Evolutionary conservation across 53 echinoderm and acorn worm species (phyloP), one percentile per base, ranked within the genome.

Genomic region (Zoroaster sp.): DNA sequence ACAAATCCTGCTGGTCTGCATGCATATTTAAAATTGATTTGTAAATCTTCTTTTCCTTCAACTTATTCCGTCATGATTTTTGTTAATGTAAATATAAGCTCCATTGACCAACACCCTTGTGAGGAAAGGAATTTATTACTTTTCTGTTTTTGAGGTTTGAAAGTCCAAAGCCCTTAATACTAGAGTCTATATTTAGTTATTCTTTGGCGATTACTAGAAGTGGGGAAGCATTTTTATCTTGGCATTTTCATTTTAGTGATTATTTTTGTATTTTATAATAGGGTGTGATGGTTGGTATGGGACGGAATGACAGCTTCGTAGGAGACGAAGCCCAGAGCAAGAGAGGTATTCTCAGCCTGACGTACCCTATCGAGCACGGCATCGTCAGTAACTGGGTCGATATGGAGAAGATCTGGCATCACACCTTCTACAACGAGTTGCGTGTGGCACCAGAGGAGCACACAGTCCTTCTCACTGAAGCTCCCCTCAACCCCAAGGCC

Each of bases 361-460:
- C 95, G 87, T 97, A 97, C 91, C 98, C 98, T 55, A 97, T 97
- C 88, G 98, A 97, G 86, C 97, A 95, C 92, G 97, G 97, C 73
- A 95, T 97, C 90, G 95, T 97, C 74, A 96, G 93, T 59, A 96
- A 96, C 94, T 96, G 96, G 96, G 96, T 94, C 86, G 94, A 93
- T 87, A 96, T 96, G 96, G 96, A 96, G 91, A 96, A 96, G 93
- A 94, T 96, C 94, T 96, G 96, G 96, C 94, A 96, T 90, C 96
- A 96, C 88, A 96, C 96, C 78, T 96, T 94, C 89, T 96, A 96
- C 92, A 97, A 94, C 47, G 97, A 97, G 80, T 89, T 97, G 76
- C 89, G 95, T 81, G 94, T 97, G 44, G 96, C 96, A 42, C 96
- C 96, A 66, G 93, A 95, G 73, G 96, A 96, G 78, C 94, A 95